These are phyloP conservation scores for Tor tambroides DNA, from an alignment of 2,113 vertebrate genomes.

Conservation along the genomic window DNA sequence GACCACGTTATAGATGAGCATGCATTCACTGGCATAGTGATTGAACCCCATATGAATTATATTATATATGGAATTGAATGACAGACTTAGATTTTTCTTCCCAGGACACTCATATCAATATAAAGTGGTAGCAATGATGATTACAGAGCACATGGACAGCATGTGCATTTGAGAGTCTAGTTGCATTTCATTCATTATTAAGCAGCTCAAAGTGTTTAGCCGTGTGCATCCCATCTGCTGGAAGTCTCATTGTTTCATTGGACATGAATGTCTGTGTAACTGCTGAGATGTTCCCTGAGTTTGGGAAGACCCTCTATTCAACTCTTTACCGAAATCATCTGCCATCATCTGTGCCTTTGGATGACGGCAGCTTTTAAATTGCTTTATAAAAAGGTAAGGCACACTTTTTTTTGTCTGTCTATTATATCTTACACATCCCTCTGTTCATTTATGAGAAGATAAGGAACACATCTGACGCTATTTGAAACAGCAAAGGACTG, in stretches of 20 bases:
- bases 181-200: conserved; percentile 50
- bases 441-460: not conserved
- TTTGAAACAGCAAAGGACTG: not conserved
- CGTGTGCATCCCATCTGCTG: not conserved
- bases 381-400: not conserved
- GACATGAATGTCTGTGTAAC: not conserved
- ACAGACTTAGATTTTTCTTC: too few species aligned
- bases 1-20: not conserved
- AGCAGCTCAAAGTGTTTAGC: not conserved
- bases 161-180: conserved; percentile 6
- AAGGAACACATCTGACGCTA: not conserved
- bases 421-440: not conserved
- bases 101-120: too few species aligned
- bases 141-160: not conserved
- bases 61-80: too few species aligned
- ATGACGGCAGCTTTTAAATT: not conserved
- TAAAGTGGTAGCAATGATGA: not conserved
- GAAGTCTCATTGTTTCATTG: not conserved
- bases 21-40: not conserved
- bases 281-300: not conserved
- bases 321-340: not conserved
- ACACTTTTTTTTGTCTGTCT: not conserved
- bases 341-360: not conserved
- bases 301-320: not conserved
- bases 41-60: too few species aligned